These are phyloP conservation scores for Nipponia nippon DNA, from an alignment of 2,113 vertebrate species.

Conservation along the genomic window DNA sequence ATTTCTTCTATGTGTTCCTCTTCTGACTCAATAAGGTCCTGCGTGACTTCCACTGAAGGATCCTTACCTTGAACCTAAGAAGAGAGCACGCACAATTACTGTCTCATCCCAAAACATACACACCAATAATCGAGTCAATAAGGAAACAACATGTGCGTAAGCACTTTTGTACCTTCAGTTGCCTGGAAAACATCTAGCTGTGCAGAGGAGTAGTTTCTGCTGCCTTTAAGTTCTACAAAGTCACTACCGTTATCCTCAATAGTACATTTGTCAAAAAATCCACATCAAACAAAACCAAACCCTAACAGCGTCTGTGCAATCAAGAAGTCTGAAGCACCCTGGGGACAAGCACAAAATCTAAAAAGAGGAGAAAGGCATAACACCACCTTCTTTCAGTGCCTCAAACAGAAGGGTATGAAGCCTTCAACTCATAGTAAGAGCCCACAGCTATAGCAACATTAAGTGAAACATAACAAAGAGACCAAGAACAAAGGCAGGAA, in stretches of 20 bases:
- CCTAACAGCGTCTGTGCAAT: background rate
- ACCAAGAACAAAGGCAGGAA: background rate
- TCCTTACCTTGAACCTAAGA: conserved; percentile 96
- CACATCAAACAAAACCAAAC: background rate
- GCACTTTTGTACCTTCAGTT: background rate
- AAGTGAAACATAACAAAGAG: background rate
- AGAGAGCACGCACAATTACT: background rate
- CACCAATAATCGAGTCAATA: background rate
- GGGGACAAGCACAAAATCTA: background rate
- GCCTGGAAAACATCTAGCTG: background rate
- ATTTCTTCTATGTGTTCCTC: conserved; percentile 97
- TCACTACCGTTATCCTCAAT: background rate
- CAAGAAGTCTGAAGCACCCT: background rate
- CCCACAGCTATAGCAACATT: background rate
- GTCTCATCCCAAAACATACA: background rate
- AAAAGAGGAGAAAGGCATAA: background rate
- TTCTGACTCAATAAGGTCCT: conserved; percentile 97
- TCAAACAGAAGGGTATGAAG: background rate
- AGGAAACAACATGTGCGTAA: accelerated
- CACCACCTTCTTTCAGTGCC: background rate
- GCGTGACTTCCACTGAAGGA: conserved; percentile 95
- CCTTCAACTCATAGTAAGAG: background rate
- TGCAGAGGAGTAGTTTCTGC: background rate
- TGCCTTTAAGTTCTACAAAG: background rate
- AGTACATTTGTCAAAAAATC: background rate